Conservation (phyloP, 2,113 vertebrate genomes). For the Pampusana beccarii region DNA sequence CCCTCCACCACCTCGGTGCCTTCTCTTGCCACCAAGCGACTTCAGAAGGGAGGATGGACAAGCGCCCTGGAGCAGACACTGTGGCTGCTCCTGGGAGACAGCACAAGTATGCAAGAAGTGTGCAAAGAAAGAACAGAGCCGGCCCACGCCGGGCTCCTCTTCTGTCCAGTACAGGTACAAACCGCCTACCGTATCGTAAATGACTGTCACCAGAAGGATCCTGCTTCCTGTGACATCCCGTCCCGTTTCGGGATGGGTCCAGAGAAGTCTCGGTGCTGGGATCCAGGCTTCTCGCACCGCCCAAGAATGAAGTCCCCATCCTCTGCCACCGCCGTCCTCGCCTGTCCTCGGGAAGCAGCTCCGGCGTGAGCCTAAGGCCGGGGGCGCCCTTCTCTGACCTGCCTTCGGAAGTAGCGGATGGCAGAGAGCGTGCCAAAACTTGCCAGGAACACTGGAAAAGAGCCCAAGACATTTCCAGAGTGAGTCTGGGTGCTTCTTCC, state of each 20-base stretch:
- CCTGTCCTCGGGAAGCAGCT: not conserved
- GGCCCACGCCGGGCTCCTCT: not conserved
- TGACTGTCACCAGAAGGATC: not conserved
- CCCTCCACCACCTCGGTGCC: not conserved
- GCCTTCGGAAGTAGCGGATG: constrained; percentile 88
- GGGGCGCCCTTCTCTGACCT: constrained; percentile 49
- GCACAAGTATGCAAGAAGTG: not conserved
- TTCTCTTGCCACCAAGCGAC: not conserved
- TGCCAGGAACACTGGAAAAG: constrained; percentile 87
- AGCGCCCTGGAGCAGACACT: not conserved
- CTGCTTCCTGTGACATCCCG: not conserved
- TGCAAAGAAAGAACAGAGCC: not conserved
- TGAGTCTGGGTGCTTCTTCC: not conserved
- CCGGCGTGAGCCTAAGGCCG: not conserved
- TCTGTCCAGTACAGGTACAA: not conserved
- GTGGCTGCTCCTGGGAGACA: not conserved
- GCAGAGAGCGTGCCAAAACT: constrained; percentile 91
- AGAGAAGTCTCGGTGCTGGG: not conserved
- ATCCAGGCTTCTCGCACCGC: not conserved
- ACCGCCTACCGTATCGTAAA: not conserved
- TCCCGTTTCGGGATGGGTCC: not conserved
- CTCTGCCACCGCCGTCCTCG: not conserved
- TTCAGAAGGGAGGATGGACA: not conserved
- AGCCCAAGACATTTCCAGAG: not conserved
- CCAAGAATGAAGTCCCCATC: not conserved